Evolutionary conservation across 2,797 vertebrate genomes (phyloP), one percentile per base, ranked within the genome.

Genomic region (Enteromius paludinosus): DNA sequence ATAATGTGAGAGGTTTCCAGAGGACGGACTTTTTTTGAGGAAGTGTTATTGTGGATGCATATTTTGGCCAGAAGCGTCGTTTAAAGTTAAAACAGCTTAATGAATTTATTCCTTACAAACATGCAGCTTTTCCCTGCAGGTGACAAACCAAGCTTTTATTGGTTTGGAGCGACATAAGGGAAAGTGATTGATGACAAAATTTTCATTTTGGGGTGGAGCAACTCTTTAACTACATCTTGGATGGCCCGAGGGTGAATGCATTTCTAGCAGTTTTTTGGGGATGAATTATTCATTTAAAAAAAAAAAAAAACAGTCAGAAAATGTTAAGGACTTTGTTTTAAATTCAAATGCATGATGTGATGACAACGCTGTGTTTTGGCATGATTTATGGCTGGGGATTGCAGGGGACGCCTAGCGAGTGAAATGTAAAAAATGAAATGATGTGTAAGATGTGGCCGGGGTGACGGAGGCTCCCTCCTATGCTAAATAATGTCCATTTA

Each of bases 401-500:
- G 64, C 65, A 33, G 64, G 49, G 72, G 71, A n/a, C 23, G 72
- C 38, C 81, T 23, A 38, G 49, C 20, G 25, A 47, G 72, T 38
- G 28, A 65, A 69, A 68, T 76, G 49, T 30, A 75, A 56, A 82
- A 68, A 59, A 82, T 68, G 3, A 76, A 82, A 82, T 76, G 35
- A 82, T 61, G 72, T 76, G 49, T 75, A 47, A 41, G 73, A 82
- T 68, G 64, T 69, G 62, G 64, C 25, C 3, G 20, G 28, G 62
- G 12, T 2, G 64, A 69, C 25, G 5, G 72, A 68, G 73, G 72
- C 81, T 69, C 72, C 61, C 72, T 68, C 49, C 81, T 45, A 82
- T 76, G 81, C 64, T 69, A 59, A 82, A 76, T 82, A 82, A 82
- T 75, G 64, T 82, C 81, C 64, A 59, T 76, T 82, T 76, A 82